phyloP scores from a whole-genome alignment of 2,888 invertebrate species.

The Cheilosia vernalis region DNA sequence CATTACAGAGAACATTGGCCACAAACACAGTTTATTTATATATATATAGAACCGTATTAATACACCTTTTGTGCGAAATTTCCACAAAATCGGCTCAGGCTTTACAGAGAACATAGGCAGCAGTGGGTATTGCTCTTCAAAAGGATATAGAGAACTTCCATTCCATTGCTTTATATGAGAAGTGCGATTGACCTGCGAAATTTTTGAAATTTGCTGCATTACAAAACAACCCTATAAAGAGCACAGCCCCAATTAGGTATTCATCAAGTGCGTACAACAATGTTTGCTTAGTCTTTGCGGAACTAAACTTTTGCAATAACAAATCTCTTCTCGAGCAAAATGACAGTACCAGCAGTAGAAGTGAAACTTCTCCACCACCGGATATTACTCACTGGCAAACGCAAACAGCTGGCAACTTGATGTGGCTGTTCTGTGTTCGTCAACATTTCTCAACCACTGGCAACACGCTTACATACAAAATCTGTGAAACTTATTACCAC shows the following conservation, averaged over 20 bases:
- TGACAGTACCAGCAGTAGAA: constrained; percentile 35
- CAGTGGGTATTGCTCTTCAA: no score
- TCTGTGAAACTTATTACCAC: constrained; percentile 52
- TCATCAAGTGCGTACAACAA: constrained; percentile 68
- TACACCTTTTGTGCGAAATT: no score
- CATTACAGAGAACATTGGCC: no score
- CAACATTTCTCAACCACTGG: constrained; percentile 25
- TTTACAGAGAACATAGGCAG: no score
- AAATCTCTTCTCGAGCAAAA: constrained; percentile 52
- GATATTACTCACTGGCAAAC: constrained; percentile 67
- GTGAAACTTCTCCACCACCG: constrained; percentile 54
- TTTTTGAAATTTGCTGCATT: no score
- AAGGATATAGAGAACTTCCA: no score
- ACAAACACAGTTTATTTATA: no score
- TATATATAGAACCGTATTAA: no score
- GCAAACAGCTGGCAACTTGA: constrained; percentile 63
- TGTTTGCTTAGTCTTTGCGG: constrained; percentile 61
- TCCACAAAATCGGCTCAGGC: no score
- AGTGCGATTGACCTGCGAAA: no score
- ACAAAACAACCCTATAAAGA: no score
- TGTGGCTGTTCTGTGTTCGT: constrained; percentile 45
- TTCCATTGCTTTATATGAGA: no score
- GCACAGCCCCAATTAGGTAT: constrained; percentile 52
- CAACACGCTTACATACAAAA: constrained; percentile 32
- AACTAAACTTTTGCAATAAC: constrained; percentile 70